Evolutionary conservation across 2,797 vertebrate species (phyloP), one percentile per base, ranked within the genome.

Genomic region (Enteromius radiatus): DNA sequence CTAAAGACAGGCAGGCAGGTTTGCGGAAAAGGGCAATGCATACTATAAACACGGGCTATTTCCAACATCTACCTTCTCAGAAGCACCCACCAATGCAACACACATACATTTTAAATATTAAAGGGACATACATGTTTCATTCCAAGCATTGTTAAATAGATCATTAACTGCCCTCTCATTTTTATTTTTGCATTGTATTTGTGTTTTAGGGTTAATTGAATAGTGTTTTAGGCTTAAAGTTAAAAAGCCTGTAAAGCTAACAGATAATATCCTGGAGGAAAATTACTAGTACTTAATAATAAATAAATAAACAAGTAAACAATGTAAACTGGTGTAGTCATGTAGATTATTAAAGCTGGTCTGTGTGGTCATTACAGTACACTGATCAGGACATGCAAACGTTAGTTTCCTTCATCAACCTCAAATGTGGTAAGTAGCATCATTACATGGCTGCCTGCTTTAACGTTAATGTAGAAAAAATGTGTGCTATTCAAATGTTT

Each of bases 21-120:
- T 43, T 54, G 26, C 11, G 4, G 71, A 65, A 54, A 52, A 52
- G 10, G 43, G 33, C 19, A 33, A 47, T 82, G 80, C 15, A 82
- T 82, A 47, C 31, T 26, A 65, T 82, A 68, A 82, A 76, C n/a
- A 81, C 8, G 0, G 5, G 28, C 23, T 64, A 73, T 73, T 73
- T 70, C 41, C 68, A 80, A 80, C 26, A 52, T 65, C 33, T 5
- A 14, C 45, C 43, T 1, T 23, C 19, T 59, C n/a, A 43, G 43
- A 68, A 15, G 33, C 23, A 38, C 21, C 33, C 77, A 52, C 15
- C n/a, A 14, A 36, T 67, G 63, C 21, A 67, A 65, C 31, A n/a
- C 47, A 73, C 19, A 33, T 9, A 21, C 23, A 70, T 43, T 28
- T 21, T 21, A 33, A 52, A 73, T 73, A 73, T 52, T 33, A 10